These are phyloP conservation scores for Myopa testacea DNA, from an alignment of 2,888 invertebrate genomes.

Conservation along the genomic window DNA sequence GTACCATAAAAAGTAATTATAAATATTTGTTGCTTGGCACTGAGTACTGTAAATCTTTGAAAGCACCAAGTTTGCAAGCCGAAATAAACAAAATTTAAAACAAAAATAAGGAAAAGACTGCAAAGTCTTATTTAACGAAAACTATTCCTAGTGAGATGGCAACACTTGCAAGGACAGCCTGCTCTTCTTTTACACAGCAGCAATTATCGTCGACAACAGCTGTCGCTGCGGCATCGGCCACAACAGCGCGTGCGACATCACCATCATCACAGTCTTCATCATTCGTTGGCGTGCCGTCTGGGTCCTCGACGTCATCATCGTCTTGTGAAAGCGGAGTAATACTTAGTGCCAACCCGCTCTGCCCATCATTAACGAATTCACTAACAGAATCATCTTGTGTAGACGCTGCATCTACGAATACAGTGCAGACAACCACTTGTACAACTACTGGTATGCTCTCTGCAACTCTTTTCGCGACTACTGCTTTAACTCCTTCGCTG, in stretches of 20 bases:
- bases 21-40: background rate
- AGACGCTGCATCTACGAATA: constrained; percentile 43
- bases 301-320: constrained; percentile 35
- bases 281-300: constrained; percentile 32
- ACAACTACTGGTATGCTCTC: constrained; percentile 36
- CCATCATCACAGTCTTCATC: constrained; percentile 42
- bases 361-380: constrained; percentile 42
- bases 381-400: constrained; percentile 43
- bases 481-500: constrained; percentile 44
- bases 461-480: constrained; percentile 42
- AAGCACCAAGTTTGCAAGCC: too few species aligned
- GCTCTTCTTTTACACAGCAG: constrained; percentile 39
- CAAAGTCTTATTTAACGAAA: background rate
- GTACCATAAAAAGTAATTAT: background rate
- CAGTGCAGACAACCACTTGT: constrained; percentile 36
- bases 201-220: constrained; percentile 26
- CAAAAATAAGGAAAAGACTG: background rate
- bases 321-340: constrained; percentile 46
- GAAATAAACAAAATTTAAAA: background rate
- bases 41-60: too few species aligned
- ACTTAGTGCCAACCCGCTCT: constrained; percentile 41
- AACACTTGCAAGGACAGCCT: constrained; percentile 37
- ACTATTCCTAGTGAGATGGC: constrained; percentile 38
- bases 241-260: constrained; percentile 40
- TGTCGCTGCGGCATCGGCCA: constrained; percentile 15